Percentiles rank a stretch among this genome's conserved stretches.
These are phyloP conservation scores for Bubalus kerabau DNA, from an alignment of 2,113 vertebrate genomes.

Conservation along the genomic window DNA sequence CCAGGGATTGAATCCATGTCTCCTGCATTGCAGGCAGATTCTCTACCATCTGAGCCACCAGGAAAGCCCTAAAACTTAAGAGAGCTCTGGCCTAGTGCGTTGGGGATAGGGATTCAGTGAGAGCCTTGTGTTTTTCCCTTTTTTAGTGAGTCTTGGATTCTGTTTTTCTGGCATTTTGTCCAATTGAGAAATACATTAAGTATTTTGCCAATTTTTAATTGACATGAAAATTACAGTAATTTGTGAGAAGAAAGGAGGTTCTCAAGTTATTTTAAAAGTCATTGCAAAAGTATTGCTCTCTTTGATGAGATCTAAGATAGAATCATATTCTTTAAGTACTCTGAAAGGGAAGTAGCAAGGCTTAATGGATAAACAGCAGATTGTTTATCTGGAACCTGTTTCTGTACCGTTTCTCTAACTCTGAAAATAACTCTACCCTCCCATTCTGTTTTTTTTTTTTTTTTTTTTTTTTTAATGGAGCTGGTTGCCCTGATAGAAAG, in stretches of 20 bases:
- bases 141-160: neutral
- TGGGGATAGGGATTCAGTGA: neutral
- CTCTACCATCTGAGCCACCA: neutral
- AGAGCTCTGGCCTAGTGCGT: neutral
- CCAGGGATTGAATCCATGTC: neutral
- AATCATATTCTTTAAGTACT: neutral
- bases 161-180: neutral
- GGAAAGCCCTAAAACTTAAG: neutral
- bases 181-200: neutral
- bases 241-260: constrained; percentile 13
- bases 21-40: neutral
- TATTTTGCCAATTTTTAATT: constrained; percentile 13
- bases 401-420: neutral
- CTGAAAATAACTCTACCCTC: neutral
- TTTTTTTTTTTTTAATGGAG: neutral
- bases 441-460: neutral
- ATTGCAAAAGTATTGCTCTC: neutral
- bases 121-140: neutral
- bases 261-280: neutral
- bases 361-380: neutral
- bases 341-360: neutral
- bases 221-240: neutral
- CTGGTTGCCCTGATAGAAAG: neutral
- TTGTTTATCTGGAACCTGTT: neutral
- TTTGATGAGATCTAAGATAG: neutral